Evolutionary conservation across 2,113 vertebrate species (phyloP), one percentile per base, ranked within the genome.

Genomic region (Tragelaphus imberbis): DNA sequence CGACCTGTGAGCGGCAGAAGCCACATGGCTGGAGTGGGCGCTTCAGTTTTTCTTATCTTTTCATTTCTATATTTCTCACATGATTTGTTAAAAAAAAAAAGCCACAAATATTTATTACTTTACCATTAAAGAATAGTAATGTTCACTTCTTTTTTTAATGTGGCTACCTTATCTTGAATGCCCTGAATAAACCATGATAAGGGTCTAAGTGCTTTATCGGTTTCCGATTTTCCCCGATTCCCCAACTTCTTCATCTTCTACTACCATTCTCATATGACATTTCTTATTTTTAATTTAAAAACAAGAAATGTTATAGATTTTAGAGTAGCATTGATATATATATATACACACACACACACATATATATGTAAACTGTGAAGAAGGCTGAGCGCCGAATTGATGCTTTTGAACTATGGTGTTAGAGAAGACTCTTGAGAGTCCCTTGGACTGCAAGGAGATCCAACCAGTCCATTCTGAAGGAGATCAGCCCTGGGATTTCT

Each of bases 241-340:
- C 23, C 53, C 30, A 86, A 58, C 36, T 63, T 85, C n/a, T 77
- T 90, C 47, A 71, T 63, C 28, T 91, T 79, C 93, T 81, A 81
- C 28, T 47, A 14, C 7, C 58, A 84, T 71, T 86, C 44, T 87
- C 51, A 82, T 53, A 53, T 68, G 47, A 56, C 23, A 59, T n/a
- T 89, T 17, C 33, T 71, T 65, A 80, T 82, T 89, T 96, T 63
- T 82, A 63, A 68, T 16, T 94, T 84, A 56, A 93, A 88, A 90
- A 82, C 91, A 91, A 91, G 47, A 86, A 91, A 81, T 51, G 17
- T 30, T 96, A 81, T 2, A 92, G 36, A 86, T 27, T 61, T 91
- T 77, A 65, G 47, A 59, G 68, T 44, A 27, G 71, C 36, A 77
- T 1, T 14, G 36, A 44, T 0, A 75, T 25, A 75, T 4, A 65